Evolutionary conservation across 1,140 invertebrate genomes (phyloP).

Genomic region (Brachionus rotundiformis): DNA sequence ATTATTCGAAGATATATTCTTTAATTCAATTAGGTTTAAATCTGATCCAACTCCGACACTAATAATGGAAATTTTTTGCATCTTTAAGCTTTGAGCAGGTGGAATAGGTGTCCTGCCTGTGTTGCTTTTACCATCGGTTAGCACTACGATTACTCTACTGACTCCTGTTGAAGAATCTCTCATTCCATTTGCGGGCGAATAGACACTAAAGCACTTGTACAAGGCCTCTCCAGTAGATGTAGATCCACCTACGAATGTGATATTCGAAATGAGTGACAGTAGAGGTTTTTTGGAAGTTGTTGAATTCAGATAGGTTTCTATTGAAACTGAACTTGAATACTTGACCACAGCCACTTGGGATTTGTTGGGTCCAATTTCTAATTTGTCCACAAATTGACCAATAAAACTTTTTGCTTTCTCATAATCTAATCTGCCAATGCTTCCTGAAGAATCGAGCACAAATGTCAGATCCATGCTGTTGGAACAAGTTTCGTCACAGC

Average conservation of each 20-base stretch:
- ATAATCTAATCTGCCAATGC: not conserved
- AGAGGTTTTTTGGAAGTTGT: not conserved
- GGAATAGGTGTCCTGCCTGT: not conserved
- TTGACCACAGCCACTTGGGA: not conserved
- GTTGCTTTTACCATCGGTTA: not conserved
- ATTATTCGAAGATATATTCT: not conserved
- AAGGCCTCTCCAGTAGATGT: slow-evolving; percentile 1
- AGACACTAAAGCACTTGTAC: not conserved
- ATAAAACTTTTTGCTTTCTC: not conserved
- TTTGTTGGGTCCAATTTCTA: slow-evolving; percentile 12
- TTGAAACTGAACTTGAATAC: not conserved
- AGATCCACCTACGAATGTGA: not conserved
- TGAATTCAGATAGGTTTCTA: not conserved
- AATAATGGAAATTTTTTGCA: not conserved
- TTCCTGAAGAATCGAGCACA: slow-evolving; percentile 34
- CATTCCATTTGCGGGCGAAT: not conserved
- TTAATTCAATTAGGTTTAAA: not conserved
- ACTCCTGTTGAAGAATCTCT: not conserved
- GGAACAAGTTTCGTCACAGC: not conserved
- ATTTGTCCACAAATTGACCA: not conserved
- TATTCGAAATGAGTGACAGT: not conserved
- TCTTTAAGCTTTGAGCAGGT: not conserved
- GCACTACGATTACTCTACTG: not conserved
- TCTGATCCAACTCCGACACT: not conserved
- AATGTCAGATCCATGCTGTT: not conserved